These are phyloP conservation scores for Lepidotrigona ventralis DNA, from an alignment of 1,140 invertebrate species.

Conservation along the genomic window DNA sequence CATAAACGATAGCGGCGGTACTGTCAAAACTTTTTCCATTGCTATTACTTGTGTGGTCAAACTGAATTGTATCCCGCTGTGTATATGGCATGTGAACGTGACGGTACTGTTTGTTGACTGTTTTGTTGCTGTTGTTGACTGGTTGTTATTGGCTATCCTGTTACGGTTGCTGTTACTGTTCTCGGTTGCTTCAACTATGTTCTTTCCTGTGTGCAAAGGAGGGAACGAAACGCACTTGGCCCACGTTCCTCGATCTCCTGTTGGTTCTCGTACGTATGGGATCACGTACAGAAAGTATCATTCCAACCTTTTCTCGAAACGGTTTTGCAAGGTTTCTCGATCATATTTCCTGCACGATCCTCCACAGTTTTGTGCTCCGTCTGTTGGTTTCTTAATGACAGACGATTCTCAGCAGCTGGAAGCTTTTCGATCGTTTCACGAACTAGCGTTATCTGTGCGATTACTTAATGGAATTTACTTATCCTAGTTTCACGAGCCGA, in stretches of 20 bases:
- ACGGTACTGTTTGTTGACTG: conserved; percentile 26
- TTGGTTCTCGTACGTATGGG: conserved; percentile 37
- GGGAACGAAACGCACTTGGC: background rate
- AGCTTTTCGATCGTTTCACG: conserved; percentile 46
- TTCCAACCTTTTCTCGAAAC: background rate
- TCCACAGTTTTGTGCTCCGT: conserved; percentile 32
- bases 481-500: conserved; percentile 42
- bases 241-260: conserved; percentile 3
- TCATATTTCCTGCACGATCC: conserved; percentile 6
- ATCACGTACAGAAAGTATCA: conserved; percentile 22
- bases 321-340: background rate
- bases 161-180: conserved; percentile 21
- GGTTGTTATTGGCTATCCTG: background rate
- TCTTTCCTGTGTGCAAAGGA: conserved; percentile 40
- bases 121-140: background rate
- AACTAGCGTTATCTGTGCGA: conserved; percentile 51
- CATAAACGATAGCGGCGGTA: conserved; percentile 46
- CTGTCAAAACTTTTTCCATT: conserved; percentile 45
- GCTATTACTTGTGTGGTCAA: conserved; percentile 38
- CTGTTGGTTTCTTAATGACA: conserved; percentile 11
- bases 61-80: conserved; percentile 42
- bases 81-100: conserved; percentile 40
- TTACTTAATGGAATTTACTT: conserved; percentile 45
- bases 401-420: conserved; percentile 33
- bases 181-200: conserved; percentile 37